phyloP scores from a whole-genome alignment of 2,113 vertebrate species.

The Mystacornis crossleyi region DNA sequence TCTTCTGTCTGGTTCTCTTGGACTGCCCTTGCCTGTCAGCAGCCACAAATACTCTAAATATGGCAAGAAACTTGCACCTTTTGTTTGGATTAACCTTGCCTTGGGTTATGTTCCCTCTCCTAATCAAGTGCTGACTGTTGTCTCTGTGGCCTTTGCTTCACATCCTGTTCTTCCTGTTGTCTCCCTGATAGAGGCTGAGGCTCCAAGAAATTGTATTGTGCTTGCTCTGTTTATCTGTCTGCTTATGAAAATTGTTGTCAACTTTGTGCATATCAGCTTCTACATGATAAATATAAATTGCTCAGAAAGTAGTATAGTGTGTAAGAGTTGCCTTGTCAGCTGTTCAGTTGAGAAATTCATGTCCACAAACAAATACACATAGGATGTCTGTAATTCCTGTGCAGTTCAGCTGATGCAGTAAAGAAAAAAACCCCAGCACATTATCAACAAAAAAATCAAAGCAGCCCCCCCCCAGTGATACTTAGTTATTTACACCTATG shows the following conservation, averaged over 20 bases:
- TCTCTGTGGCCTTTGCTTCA: slow-evolving; percentile 9
- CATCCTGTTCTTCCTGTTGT: slow-evolving; percentile 4
- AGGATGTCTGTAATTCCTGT: neutral
- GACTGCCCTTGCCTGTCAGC: neutral
- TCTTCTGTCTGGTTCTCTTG: neutral
- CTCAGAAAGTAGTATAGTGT: neutral
- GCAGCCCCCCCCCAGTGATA: neutral
- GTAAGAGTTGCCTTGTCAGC: neutral
- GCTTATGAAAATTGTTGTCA: neutral
- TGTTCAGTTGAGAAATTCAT: neutral
- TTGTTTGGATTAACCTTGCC: neutral
- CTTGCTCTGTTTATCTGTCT: neutral
- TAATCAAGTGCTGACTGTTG: neutral
- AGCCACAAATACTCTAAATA: neutral
- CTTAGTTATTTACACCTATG: neutral
- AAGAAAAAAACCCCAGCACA: neutral
- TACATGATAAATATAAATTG: neutral
- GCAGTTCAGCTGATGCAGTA: neutral
- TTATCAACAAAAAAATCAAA: neutral
- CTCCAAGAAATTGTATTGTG: neutral
- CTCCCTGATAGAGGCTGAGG: neutral
- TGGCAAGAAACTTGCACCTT: neutral
- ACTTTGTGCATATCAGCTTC: neutral
- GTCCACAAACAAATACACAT: neutral
- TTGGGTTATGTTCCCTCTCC: neutral